Percentiles rank a stretch among this genome's conserved stretches.
phyloP scores from a whole-genome alignment of 2,888 invertebrate species.

The Epirrhoe alternata region DNA sequence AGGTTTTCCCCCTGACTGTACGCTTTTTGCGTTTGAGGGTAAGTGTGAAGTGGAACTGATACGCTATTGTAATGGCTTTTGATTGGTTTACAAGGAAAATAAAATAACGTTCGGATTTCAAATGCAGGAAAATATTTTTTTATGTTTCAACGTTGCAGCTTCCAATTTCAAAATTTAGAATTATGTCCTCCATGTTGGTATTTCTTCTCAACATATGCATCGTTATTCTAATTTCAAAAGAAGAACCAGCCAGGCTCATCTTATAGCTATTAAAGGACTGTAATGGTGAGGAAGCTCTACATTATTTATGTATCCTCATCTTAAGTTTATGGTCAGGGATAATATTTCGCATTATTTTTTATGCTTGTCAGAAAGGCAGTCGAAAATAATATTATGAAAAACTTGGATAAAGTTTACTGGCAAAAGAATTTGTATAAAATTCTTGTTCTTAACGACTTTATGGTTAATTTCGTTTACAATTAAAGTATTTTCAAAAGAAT shows the following conservation, averaged over 20 bases:
- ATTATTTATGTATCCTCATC: slow-evolving; percentile 11
- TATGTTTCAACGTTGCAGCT: no score
- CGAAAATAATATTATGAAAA: neutral
- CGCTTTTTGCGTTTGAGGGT: slow-evolving; percentile 33
- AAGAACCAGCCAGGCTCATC: slow-evolving; percentile 3
- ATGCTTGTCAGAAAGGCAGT: slow-evolving; percentile 3
- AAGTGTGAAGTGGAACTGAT: slow-evolving; percentile 38
- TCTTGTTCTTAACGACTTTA: no score
- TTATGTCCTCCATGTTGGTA: no score
- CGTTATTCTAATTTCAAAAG: neutral
- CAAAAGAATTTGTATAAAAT: neutral
- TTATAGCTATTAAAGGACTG: slow-evolving; percentile 4
- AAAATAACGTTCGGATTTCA: slow-evolving; percentile 18
- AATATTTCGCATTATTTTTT: slow-evolving; percentile 14
- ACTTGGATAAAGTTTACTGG: neutral
- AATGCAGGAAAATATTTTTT: neutral
- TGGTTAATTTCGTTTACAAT: no score
- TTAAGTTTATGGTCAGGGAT: slow-evolving; percentile 11
- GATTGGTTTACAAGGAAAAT: slow-evolving; percentile 26
- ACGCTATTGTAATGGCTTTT: slow-evolving; percentile 38
- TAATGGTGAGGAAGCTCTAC: slow-evolving; percentile 6
- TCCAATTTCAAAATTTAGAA: no score
- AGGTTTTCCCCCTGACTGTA: slow-evolving; percentile 28
- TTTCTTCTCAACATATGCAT: no score
- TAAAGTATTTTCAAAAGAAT: no score